Conservation (phyloP, 1,140 invertebrate species). For the Caenorhabditis briggsae region DNA sequence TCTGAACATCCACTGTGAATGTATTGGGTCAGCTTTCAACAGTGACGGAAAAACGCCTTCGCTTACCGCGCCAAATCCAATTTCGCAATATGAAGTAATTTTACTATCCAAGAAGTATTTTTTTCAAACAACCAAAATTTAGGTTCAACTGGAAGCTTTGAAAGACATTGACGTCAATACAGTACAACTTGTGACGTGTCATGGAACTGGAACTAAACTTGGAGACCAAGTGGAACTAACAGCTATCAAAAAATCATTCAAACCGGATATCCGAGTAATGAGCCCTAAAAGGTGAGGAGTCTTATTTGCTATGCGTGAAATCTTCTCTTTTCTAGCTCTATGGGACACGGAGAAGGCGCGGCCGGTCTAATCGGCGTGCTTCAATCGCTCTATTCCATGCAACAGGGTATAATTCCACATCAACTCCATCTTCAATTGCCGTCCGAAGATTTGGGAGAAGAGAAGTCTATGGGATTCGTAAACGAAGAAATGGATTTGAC, state of each 20-base stretch:
- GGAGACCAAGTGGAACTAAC: slow-evolving; percentile 89
- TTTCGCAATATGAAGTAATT: slow-evolving; percentile 57
- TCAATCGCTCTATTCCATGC: slow-evolving; percentile 56
- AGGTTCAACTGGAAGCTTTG: slow-evolving; percentile 56
- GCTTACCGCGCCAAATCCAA: slow-evolving; percentile 49
- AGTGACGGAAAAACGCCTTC: slow-evolving; percentile 55
- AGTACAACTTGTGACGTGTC: slow-evolving; percentile 80
- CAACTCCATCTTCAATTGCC: slow-evolving; percentile 56
- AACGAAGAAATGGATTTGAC: slow-evolving; percentile 57
- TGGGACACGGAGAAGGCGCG: slow-evolving; percentile 57
- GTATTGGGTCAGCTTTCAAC: slow-evolving; percentile 51
- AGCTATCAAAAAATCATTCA: slow-evolving; percentile 58
- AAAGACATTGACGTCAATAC: slow-evolving; percentile 34
- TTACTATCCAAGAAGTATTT: background rate
- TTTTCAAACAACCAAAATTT: background rate
- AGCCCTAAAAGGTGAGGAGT: slow-evolving; percentile 33
- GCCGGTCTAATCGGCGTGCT: slow-evolving; percentile 56
- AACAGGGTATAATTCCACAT: slow-evolving; percentile 23
- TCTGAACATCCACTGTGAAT: slow-evolving; percentile 32
- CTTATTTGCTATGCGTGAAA: background rate
- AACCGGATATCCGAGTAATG: slow-evolving; percentile 56
- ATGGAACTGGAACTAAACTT: slow-evolving; percentile 90
- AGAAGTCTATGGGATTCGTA: slow-evolving; percentile 55
- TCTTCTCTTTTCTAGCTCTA: background rate
- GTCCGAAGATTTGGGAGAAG: slow-evolving; percentile 43